These are phyloP conservation scores for Sinonovacula constricta DNA, from an alignment of 1,140 invertebrate genomes.

Conservation along the genomic window DNA sequence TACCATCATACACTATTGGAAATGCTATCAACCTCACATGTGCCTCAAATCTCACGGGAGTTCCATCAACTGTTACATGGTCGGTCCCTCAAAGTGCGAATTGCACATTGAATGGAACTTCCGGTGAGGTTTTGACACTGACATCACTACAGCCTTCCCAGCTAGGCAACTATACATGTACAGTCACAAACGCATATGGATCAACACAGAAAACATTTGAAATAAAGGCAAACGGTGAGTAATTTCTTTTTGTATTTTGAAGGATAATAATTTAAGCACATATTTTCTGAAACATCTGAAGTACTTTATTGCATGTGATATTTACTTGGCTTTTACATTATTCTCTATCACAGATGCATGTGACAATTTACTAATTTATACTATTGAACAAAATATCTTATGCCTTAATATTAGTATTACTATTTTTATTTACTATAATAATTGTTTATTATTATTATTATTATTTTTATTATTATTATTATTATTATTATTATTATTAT, in stretches of 20 bases:
- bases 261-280: not conserved
- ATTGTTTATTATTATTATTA: too few species aligned
- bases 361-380: not conserved
- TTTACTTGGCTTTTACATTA: not conserved
- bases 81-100: constrained; percentile 1
- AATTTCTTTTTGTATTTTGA: not conserved
- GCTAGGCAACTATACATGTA: constrained; percentile 43
- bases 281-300: not conserved
- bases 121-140: not conserved
- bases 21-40: not conserved
- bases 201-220: constrained; percentile 26
- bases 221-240: constrained; percentile 18
- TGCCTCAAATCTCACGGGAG: constrained; percentile 12
- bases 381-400: too few species aligned
- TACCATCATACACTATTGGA: constrained; percentile 4
- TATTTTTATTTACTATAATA: too few species aligned
- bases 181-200: constrained; percentile 29
- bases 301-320: not conserved
- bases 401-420: too few species aligned
- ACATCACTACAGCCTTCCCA: constrained; percentile 29
- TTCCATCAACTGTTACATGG: constrained; percentile 18
- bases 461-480: too few species aligned
- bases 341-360: not conserved
- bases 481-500: too few species aligned
- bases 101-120: not conserved